Base-by-base conservation (phyloP, 1,140 invertebrate species). In the Brachionus rubens region DNA sequence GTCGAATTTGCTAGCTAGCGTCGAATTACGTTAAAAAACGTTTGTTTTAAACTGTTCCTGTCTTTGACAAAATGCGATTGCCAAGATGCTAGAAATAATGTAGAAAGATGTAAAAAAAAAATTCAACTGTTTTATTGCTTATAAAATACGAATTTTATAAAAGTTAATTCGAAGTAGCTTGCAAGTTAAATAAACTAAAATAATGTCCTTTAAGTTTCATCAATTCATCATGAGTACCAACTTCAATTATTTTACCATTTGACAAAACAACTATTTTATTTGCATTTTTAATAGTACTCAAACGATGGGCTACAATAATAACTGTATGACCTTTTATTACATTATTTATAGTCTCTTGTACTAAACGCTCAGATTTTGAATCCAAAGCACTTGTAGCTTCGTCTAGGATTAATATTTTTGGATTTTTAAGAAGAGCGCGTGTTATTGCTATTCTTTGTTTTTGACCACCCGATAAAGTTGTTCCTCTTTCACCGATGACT, bases 401-500 rank as follows among this genome's bases (percentile, higher is more conserved):
- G 85, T 96, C 93, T 40, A 94, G 82, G 78, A 95, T 89, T 28
- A 95, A 85, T 78, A 96, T 88, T 16, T 88, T 88, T 0, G 93
- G 93, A 81, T 93, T 90, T 85, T 94, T 94, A 0, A 95, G 81
- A 16, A 96, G 86, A 0, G 92, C 92, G 77, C 93, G 83, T 0
- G 93, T 92, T 78, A 96, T 95, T 9, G 92, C 92, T 78, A 96
- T 91, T 76, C 93, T 87, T 82, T 95, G 93, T 79, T 93, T 92
- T 83, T 96, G 93, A 0, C 93, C 93, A 2, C 92, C 93, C 75
- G 91, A 93, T 24, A 96, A 86, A 43, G 92, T 90, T n/a, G 90
- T 88, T 1, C 93, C 93, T 70, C 92, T 84, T 85, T 96, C 92
- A 0, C 94, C 94, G 0, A 96, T 90, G 72, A 93, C 82, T 0